These are phyloP conservation scores for Drosophila infuscata DNA, from an alignment of 2,888 invertebrate genomes.

Conservation along the genomic window DNA sequence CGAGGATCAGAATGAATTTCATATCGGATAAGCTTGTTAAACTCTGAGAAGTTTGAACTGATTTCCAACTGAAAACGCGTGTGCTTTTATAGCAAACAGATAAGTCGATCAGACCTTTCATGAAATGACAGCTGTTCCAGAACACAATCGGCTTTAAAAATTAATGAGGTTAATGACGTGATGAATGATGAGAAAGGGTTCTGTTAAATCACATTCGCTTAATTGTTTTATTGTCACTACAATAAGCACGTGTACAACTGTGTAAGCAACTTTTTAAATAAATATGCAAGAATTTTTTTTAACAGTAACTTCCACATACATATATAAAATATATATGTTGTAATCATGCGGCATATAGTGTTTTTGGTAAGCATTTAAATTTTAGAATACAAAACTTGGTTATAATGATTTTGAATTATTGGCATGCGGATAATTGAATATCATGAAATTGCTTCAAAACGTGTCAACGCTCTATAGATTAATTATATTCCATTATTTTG, in stretches of 20 bases:
- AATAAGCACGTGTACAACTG: neutral
- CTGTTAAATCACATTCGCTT: neutral
- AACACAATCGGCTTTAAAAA: neutral
- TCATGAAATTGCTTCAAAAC: no score
- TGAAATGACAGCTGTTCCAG: neutral
- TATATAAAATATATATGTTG: neutral
- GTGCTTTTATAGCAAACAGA: conserved; percentile 19
- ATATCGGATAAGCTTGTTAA: conserved; percentile 15
- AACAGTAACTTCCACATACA: neutral
- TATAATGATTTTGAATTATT: no score
- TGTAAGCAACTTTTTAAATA: neutral
- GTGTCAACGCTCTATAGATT: no score
- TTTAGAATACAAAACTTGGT: no score
- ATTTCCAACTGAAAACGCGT: neutral
- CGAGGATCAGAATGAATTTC: conserved; percentile 42
- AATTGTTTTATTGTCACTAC: neutral
- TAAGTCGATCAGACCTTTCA: neutral
- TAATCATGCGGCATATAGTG: no score
- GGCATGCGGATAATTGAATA: no score
- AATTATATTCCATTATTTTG: no score
- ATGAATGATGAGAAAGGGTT: neutral
- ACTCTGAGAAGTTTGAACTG: conserved; percentile 23
- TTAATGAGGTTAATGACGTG: neutral
- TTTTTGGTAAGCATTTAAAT: no score
- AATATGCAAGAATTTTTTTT: neutral